Percentiles rank a stretch among this genome's conserved stretches.
Conservation (phyloP, 2,888 invertebrate genomes). For the Idaea straminata region DNA sequence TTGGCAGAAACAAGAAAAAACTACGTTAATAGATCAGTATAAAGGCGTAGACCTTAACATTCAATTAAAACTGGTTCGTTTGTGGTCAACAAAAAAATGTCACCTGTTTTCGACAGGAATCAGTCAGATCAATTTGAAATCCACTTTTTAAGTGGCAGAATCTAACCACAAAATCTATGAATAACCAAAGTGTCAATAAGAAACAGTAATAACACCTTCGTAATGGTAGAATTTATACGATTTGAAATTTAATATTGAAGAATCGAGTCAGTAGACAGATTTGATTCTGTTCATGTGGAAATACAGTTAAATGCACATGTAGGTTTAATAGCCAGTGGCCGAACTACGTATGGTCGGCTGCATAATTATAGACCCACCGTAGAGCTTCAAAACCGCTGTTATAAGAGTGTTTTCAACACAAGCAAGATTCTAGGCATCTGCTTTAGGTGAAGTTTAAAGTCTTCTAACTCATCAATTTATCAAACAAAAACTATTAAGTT, state of each 20-base stretch:
- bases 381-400: too few species aligned
- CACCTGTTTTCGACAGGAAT: conserved; percentile 18
- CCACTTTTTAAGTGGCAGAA: conserved; percentile 23
- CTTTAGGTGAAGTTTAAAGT: too few species aligned
- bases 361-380: too few species aligned
- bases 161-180: conserved; percentile 29
- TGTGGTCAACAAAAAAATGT: conserved; percentile 21
- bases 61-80: conserved; percentile 16
- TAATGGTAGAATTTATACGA: conserved; percentile 24
- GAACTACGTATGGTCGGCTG: too few species aligned
- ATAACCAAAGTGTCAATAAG: conserved; percentile 16
- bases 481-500: too few species aligned
- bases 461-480: too few species aligned
- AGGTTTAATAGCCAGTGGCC: neutral
- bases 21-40: too few species aligned
- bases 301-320: neutral
- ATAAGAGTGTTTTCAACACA: too few species aligned
- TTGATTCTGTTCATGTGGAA: neutral
- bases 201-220: conserved; percentile 26
- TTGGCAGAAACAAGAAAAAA: too few species aligned
- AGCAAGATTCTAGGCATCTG: too few species aligned
- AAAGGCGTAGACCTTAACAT: neutral
- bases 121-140: conserved; percentile 23
- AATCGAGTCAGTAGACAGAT: neutral
- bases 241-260: conserved; percentile 27